Conservation (phyloP, 2,113 vertebrate species). For the Strix uralensis region DNA sequence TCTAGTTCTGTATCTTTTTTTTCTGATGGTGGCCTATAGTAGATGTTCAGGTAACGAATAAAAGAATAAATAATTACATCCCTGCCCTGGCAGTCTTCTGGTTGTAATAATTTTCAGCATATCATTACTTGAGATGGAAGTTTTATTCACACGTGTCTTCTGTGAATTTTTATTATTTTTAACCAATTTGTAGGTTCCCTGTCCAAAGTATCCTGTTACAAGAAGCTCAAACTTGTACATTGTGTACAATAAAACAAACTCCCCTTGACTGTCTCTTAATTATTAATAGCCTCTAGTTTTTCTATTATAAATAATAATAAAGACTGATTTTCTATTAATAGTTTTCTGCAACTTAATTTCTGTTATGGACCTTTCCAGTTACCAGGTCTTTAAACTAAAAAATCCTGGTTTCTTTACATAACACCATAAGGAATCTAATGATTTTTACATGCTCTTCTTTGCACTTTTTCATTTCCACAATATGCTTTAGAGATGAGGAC, state of each 20-base stretch:
- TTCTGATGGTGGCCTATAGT: neutral
- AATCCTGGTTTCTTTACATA: fast-evolving
- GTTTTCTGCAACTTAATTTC: neutral
- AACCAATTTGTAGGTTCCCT: neutral
- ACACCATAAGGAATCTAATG: fast-evolving
- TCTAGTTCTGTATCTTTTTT: neutral
- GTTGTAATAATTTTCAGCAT: neutral
- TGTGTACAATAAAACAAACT: neutral
- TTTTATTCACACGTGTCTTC: neutral
- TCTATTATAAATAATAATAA: neutral
- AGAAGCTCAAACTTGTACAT: neutral
- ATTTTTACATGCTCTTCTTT: neutral
- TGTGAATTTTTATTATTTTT: neutral
- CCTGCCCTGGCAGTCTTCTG: neutral
- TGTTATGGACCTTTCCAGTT: fast-evolving
- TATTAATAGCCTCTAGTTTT: neutral
- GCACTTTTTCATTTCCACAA: neutral
- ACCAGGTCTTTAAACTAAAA: neutral
- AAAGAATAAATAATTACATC: neutral
- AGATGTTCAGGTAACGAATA: neutral
- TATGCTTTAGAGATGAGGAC: neutral
- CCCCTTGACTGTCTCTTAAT: neutral
- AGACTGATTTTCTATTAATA: neutral
- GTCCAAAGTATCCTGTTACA: neutral
- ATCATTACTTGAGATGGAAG: neutral